Conservation (phyloP, 2,113 vertebrate genomes). For the Dryoscopus gambensis region DNA sequence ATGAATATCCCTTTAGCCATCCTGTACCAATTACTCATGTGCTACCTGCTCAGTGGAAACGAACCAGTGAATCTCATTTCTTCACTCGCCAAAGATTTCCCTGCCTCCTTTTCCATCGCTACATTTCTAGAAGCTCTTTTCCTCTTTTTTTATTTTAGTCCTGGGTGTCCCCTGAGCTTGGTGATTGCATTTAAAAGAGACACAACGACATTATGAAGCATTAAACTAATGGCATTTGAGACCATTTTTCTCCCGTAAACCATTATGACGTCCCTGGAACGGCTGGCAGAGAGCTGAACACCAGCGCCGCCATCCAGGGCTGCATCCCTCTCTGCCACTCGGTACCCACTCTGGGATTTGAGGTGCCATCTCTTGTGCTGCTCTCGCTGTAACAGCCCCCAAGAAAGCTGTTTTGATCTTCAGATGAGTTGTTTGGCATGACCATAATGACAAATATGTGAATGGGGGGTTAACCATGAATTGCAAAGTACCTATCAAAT, state of each 20-base stretch:
- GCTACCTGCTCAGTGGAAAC: background rate
- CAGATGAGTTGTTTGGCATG: constrained; percentile 18
- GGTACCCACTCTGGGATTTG: background rate
- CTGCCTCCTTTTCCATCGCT: background rate
- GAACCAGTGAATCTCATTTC: background rate
- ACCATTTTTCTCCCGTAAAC: constrained; percentile 56
- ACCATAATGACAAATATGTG: constrained; percentile 28
- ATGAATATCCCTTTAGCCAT: background rate
- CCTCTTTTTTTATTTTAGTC: constrained; percentile 42
- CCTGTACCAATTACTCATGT: background rate
- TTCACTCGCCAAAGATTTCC: background rate
- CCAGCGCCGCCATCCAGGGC: background rate
- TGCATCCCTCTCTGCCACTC: background rate
- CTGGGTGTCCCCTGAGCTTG: constrained; percentile 19
- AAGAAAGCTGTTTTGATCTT: constrained; percentile 51
- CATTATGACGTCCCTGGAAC: background rate
- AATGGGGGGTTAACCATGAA: constrained; percentile 37
- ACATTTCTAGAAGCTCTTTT: constrained; percentile 25
- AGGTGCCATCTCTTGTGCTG: background rate
- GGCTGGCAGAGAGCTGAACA: constrained; percentile 4
- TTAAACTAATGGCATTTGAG: constrained; percentile 67
- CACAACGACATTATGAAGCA: constrained; percentile 56
- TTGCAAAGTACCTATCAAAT: constrained; percentile 38
- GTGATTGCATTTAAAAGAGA: constrained; percentile 63
- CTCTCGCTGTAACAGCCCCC: background rate